These are phyloP conservation scores for Zaprionus ghesquierei DNA, from an alignment of 1,140 invertebrate genomes.

Conservation along the genomic window DNA sequence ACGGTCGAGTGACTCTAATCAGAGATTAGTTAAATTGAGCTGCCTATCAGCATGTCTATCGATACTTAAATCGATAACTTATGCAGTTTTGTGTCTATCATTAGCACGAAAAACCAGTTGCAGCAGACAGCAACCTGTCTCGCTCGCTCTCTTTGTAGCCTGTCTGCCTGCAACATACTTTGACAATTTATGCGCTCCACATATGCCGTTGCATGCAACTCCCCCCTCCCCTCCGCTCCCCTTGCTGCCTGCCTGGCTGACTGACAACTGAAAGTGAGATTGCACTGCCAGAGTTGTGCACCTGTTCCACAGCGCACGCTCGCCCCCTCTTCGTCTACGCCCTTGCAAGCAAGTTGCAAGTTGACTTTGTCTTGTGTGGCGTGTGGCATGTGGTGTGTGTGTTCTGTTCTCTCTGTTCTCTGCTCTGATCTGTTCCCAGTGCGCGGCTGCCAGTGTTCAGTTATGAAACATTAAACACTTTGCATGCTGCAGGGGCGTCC, in stretches of 20 bases:
- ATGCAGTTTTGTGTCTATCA: background rate
- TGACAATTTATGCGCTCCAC: conserved; percentile 43
- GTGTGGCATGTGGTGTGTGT: conserved; percentile 29
- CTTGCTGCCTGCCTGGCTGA: conserved; percentile 6
- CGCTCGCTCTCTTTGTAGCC: too few species aligned
- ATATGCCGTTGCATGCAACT: conserved; percentile 35
- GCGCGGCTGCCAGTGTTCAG: conserved; percentile 34
- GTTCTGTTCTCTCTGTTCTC: conserved; percentile 9
- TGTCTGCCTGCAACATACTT: background rate
- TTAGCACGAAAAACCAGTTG: conserved; percentile 13
- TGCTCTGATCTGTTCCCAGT: conserved; percentile 8
- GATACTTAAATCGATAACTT: conserved; percentile 3
- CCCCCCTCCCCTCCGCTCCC: background rate
- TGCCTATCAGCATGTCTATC: conserved; percentile 1
- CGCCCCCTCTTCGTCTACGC: background rate
- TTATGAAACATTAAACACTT: conserved; percentile 79
- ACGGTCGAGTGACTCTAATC: background rate
- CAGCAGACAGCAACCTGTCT: too few species aligned
- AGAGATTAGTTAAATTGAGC: background rate
- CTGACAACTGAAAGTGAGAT: conserved; percentile 55
- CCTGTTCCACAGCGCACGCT: conserved; percentile 8
- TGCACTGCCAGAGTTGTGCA: conserved; percentile 38
- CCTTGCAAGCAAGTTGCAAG: conserved; percentile 8
- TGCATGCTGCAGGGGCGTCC: conserved; percentile 38
- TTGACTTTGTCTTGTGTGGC: conserved; percentile 51